Evolutionary conservation across 2,888 invertebrate species (phyloP).

Genomic region (Lepetodrilus schrolli): DNA sequence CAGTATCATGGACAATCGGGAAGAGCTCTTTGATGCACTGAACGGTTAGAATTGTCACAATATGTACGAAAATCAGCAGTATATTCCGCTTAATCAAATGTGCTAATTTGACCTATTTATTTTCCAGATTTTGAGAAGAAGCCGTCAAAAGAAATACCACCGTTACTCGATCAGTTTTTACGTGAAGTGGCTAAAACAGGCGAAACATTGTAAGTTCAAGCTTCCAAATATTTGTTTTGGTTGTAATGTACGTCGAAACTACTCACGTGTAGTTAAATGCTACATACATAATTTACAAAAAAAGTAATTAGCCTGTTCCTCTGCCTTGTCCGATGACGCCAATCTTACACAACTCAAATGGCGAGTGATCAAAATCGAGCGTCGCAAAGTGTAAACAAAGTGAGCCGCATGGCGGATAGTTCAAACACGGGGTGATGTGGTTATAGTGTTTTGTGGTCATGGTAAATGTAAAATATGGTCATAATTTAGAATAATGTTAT

Average conservation of each 20-base stretch:
- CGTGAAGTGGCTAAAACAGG: slow-evolving; percentile 93
- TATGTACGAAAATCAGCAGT: background rate
- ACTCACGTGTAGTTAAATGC: background rate
- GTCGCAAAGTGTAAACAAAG: slow-evolving; percentile 11
- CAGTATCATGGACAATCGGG: slow-evolving; percentile 69
- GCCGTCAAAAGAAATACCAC: slow-evolving; percentile 87
- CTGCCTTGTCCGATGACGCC: background rate
- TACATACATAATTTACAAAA: background rate
- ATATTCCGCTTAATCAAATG: background rate
- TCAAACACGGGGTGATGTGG: background rate
- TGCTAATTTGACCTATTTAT: slow-evolving; percentile 28
- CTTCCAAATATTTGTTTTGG: background rate
- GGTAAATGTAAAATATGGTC: no score
- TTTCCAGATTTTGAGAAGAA: slow-evolving; percentile 78
- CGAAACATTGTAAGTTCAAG: slow-evolving; percentile 83
- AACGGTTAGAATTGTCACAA: slow-evolving; percentile 49
- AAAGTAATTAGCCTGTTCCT: background rate
- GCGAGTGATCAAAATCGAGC: background rate
- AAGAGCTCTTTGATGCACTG: slow-evolving; percentile 66
- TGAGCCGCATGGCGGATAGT: background rate
- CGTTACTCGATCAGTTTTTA: slow-evolving; percentile 91
- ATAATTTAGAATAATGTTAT: no score
- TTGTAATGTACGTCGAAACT: background rate
- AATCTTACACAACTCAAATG: background rate
- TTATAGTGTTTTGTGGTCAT: no score